phyloP scores from a whole-genome alignment of 2,113 vertebrate genomes.

The Pterocles gutturalis region DNA sequence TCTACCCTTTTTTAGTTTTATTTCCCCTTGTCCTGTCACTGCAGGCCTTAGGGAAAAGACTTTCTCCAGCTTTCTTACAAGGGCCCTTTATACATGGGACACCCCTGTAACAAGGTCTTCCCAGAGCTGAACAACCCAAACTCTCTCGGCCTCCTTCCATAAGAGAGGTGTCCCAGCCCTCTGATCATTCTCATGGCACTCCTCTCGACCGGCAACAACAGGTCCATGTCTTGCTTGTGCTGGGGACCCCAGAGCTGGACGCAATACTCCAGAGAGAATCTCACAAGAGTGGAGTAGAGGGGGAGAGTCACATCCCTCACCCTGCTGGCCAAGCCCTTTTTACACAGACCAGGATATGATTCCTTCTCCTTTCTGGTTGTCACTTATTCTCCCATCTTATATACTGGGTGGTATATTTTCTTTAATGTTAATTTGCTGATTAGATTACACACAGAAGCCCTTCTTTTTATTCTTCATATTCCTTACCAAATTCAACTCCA shows the following conservation, averaged over 20 bases:
- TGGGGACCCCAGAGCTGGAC: too few species aligned
- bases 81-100: not conserved
- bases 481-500: not conserved
- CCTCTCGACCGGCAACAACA: fast-evolving
- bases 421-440: not conserved
- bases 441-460: not conserved
- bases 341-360: not conserved
- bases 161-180: not conserved
- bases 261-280: not conserved
- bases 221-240: not conserved
- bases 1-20: too few species aligned
- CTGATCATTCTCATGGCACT: not conserved
- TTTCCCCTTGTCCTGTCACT: not conserved
- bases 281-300: not conserved
- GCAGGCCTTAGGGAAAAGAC: not conserved
- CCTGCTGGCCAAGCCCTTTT: fast-evolving
- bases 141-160: not conserved
- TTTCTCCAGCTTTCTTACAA: not conserved
- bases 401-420: not conserved
- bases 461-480: not conserved
- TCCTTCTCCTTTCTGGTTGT: not conserved
- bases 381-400: not conserved
- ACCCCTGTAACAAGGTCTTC: not conserved
- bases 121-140: not conserved
- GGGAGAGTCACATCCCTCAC: not conserved